Conservation (phyloP, 2,113 vertebrate genomes). For the Zosterops japonicus region DNA sequence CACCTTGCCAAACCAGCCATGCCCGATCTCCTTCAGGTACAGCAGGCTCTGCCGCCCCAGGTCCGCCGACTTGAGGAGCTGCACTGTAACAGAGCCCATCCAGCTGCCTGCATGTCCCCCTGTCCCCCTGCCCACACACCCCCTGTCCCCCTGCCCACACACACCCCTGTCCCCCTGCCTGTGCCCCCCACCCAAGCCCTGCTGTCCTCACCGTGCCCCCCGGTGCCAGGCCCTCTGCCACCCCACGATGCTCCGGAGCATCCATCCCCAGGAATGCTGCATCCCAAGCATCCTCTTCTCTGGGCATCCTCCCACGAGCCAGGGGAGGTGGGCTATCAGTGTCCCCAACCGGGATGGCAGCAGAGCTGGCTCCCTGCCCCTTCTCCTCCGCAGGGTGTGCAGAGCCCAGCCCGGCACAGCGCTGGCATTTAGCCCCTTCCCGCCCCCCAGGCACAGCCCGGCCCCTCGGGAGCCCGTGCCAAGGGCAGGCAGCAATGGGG, state of each 20-base stretch:
- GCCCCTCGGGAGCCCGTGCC: constrained; percentile 73
- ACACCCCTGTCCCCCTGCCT: background rate
- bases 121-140: background rate
- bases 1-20: constrained; percentile 97
- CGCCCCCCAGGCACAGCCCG: constrained; percentile 23
- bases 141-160: background rate
- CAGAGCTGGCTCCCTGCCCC: background rate
- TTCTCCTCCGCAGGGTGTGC: background rate
- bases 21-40: constrained; percentile 93
- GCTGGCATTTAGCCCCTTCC: constrained; percentile 51
- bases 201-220: background rate
- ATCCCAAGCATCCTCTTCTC: background rate
- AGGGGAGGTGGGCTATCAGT: rapidly evolving
- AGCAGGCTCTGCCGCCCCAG: constrained; percentile 88
- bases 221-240: background rate
- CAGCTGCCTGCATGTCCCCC: background rate
- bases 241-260: background rate
- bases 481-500: constrained; percentile 72
- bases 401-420: background rate
- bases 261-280: background rate
- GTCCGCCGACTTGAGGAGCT: constrained; percentile 84
- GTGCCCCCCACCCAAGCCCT: background rate
- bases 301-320: background rate
- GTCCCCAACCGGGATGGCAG: background rate
- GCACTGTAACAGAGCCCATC: constrained; percentile 75